Conservation (phyloP, 2,888 invertebrate genomes). For the Notocelia uddmanniana region DNA sequence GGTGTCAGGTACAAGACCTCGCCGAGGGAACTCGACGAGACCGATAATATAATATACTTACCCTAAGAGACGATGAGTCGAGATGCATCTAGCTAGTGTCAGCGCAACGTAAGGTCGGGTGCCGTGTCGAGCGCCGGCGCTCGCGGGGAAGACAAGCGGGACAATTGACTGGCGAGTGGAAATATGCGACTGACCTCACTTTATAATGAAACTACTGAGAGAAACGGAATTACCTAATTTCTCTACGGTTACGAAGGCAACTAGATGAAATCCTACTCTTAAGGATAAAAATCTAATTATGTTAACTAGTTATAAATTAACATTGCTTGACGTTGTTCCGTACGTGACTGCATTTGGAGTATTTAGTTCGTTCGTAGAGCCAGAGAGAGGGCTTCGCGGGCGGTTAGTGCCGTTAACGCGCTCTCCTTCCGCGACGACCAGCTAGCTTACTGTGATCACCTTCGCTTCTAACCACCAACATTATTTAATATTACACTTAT, state of each 20-base stretch:
- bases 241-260: conserved; percentile 84
- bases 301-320: conserved; percentile 83
- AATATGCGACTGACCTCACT: conserved; percentile 68
- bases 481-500: conserved; percentile 59
- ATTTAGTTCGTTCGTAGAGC: conserved; percentile 51
- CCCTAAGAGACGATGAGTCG: conserved; percentile 40
- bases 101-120: conserved; percentile 61
- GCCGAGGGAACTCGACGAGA: conserved; percentile 55
- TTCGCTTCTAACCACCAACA: conserved; percentile 53
- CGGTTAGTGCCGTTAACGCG: conserved; percentile 76
- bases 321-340: conserved; percentile 82
- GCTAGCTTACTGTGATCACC: conserved; percentile 35
- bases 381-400: conserved; percentile 52
- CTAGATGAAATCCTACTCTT: conserved; percentile 86
- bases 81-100: conserved; percentile 76
- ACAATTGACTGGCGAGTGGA: conserved; percentile 76
- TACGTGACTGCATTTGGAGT: conserved; percentile 63
- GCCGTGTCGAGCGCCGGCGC: conserved; percentile 50
- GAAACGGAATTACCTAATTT: conserved; percentile 82
- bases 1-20: conserved; percentile 78
- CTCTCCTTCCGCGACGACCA: conserved; percentile 16
- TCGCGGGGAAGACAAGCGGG: conserved; percentile 69
- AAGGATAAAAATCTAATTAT: conserved; percentile 84
- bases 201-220: conserved; percentile 79
- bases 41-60: conserved; percentile 49